phyloP scores from a whole-genome alignment of 1,140 invertebrate genomes.

The Drosophila leontia region DNA sequence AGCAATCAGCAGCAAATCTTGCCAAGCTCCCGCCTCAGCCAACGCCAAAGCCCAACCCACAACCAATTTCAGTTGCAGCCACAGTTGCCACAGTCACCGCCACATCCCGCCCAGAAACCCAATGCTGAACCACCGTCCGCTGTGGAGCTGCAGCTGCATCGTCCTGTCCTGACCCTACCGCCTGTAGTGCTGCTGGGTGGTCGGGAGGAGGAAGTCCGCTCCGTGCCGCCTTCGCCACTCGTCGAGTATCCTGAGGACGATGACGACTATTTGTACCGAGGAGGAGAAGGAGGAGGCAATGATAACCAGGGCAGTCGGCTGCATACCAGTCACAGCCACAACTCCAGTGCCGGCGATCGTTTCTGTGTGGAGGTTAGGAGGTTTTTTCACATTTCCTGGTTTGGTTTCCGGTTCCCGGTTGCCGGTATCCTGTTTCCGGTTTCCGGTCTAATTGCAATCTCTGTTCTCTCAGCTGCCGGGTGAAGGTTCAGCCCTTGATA shows the following conservation, averaged over 20 bases:
- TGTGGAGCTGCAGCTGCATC: constrained; percentile 79
- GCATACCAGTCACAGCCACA: constrained; percentile 62
- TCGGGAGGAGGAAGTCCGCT: constrained; percentile 72
- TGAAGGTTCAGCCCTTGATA: constrained; percentile 20
- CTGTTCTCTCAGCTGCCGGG: constrained; percentile 30
- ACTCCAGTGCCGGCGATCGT: constrained; percentile 78
- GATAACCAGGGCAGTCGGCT: constrained; percentile 36
- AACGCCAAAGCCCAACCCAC: constrained; percentile 42
- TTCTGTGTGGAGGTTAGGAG: constrained; percentile 85
- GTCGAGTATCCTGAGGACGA: constrained; percentile 90
- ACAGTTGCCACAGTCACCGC: constrained; percentile 5
- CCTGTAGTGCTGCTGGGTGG: constrained; percentile 80
- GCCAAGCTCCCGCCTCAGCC: constrained; percentile 21
- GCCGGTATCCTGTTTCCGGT: constrained; percentile 16
- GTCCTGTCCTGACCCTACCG: constrained; percentile 81
- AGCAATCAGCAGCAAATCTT: constrained; percentile 22
- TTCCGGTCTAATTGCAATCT: constrained; percentile 41
- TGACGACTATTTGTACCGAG: constrained; percentile 85
- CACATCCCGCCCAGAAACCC: constrained; percentile 25
- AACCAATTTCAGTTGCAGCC: constrained; percentile 75
- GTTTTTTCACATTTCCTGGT: constrained; percentile 66
- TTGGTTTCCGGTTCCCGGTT: constrained; percentile 36
- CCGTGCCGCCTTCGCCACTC: constrained; percentile 63
- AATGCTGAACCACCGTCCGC: constrained; percentile 20
- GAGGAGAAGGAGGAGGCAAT: constrained; percentile 1